These are phyloP conservation scores for Anableps anableps DNA, from an alignment of 2,797 vertebrate genomes.

Conservation along the genomic window DNA sequence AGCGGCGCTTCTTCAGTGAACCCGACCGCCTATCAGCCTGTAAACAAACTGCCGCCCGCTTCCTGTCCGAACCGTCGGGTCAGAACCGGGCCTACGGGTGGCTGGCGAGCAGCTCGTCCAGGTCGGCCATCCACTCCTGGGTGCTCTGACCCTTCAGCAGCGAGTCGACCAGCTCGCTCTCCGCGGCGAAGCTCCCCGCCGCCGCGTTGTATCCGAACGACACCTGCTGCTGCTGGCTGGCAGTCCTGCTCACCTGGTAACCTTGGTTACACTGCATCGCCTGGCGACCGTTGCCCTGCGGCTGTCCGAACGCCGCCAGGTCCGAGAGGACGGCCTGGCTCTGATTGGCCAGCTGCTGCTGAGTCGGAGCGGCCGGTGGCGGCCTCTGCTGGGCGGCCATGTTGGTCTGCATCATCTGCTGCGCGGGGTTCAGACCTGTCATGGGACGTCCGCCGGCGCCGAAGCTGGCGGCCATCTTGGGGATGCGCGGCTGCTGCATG, in stretches of 20 bases:
- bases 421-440: constrained; percentile 84
- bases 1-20: too few species aligned
- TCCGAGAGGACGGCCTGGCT: constrained; percentile 86
- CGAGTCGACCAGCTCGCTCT: constrained; percentile 94
- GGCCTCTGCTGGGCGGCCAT: constrained; percentile 85
- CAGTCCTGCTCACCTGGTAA: constrained; percentile 88
- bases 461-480: constrained; percentile 85
- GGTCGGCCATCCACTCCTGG: constrained; percentile 97
- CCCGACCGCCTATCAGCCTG: neutral
- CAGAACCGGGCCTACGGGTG: constrained; percentile 77
- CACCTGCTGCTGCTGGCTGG: constrained; percentile 84
- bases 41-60: too few species aligned
- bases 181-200: constrained; percentile 85
- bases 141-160: constrained; percentile 94
- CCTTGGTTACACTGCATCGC: constrained; percentile 91
- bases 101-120: constrained; percentile 93
- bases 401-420: constrained; percentile 87
- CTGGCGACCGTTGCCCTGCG: constrained; percentile 79
- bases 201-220: constrained; percentile 90
- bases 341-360: constrained; percentile 83
- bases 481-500: constrained; percentile 84
- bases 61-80: neutral
- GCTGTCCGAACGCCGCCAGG: constrained; percentile 86
- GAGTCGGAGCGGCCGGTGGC: constrained; percentile 76
- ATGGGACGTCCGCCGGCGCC: constrained; percentile 81